Conservation (phyloP, 2,888 invertebrate species). For the Trichogramma dendrolimi region DNA sequence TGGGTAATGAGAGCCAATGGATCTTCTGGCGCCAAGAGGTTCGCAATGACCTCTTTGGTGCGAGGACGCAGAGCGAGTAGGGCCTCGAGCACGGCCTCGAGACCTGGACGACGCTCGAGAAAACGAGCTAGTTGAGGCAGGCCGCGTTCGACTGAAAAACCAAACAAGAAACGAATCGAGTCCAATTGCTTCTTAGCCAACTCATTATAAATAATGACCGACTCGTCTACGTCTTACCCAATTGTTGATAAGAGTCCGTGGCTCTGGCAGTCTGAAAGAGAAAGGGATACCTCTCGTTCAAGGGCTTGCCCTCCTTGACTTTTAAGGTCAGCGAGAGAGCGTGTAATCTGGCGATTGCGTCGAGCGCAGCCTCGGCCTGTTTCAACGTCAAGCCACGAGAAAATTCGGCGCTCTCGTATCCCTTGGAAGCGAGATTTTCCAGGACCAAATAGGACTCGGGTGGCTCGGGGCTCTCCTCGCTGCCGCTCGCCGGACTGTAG, state of each 20-base stretch:
- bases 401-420: slow-evolving; percentile 66
- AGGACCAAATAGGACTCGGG: slow-evolving; percentile 69
- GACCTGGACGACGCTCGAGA: slow-evolving; percentile 63
- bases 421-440: slow-evolving; percentile 67
- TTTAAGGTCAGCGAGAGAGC: slow-evolving; percentile 67
- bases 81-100: slow-evolving; percentile 61
- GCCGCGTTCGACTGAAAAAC: slow-evolving; percentile 63
- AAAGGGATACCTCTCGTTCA: slow-evolving; percentile 62
- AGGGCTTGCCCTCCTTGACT: slow-evolving; percentile 54
- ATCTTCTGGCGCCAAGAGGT: slow-evolving; percentile 67
- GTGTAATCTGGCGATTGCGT: slow-evolving; percentile 69
- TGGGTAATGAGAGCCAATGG: slow-evolving; percentile 74
- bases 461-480: slow-evolving; percentile 50
- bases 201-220: too few relatives aligned
- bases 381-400: slow-evolving; percentile 63
- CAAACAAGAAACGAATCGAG: too few relatives aligned
- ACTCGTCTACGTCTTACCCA: slow-evolving; percentile 40
- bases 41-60: slow-evolving; percentile 69
- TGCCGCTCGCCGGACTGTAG: slow-evolving; percentile 55
- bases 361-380: slow-evolving; percentile 67
- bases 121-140: slow-evolving; percentile 72
- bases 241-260: slow-evolving; percentile 74
- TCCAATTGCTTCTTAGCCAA: too few relatives aligned
- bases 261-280: slow-evolving; percentile 75
- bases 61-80: slow-evolving; percentile 61